Conservation (phyloP, 2,888 invertebrate species). For the Cantharis flavilabris region DNA sequence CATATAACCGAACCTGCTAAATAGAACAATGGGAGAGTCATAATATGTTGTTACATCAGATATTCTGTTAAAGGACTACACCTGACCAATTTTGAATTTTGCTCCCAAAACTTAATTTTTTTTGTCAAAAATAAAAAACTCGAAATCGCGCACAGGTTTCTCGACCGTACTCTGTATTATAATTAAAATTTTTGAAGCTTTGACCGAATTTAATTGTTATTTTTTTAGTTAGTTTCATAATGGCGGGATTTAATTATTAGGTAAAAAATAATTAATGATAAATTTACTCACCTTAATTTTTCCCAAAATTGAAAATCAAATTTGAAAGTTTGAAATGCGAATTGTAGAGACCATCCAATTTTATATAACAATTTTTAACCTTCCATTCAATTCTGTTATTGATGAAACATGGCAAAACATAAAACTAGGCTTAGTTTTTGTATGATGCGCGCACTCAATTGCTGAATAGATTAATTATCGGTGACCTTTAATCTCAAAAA, state of each 20-base stretch:
- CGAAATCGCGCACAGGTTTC: too few relatives aligned
- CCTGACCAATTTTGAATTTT: too few relatives aligned
- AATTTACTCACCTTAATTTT: background rate
- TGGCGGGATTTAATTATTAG: background rate
- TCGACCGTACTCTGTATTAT: too few relatives aligned
- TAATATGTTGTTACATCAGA: too few relatives aligned
- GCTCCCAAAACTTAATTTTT: too few relatives aligned
- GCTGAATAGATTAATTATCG: background rate
- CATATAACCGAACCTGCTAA: too few relatives aligned
- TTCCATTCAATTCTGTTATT: background rate
- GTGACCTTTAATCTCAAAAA: background rate
- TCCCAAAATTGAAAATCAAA: background rate
- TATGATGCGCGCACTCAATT: background rate
- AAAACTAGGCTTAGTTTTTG: background rate
- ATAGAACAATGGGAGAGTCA: too few relatives aligned
- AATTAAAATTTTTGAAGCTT: too few relatives aligned
- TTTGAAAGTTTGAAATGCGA: background rate
- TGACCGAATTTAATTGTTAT: too few relatives aligned
- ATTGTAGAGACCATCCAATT: background rate
- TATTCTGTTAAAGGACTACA: too few relatives aligned
- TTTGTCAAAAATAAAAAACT: too few relatives aligned
- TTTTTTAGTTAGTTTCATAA: too few relatives aligned
- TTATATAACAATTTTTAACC: background rate
- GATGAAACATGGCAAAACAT: background rate
- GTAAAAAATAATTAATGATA: background rate